Conservation (phyloP, 2,888 invertebrate species). For the Nineta flava region DNA sequence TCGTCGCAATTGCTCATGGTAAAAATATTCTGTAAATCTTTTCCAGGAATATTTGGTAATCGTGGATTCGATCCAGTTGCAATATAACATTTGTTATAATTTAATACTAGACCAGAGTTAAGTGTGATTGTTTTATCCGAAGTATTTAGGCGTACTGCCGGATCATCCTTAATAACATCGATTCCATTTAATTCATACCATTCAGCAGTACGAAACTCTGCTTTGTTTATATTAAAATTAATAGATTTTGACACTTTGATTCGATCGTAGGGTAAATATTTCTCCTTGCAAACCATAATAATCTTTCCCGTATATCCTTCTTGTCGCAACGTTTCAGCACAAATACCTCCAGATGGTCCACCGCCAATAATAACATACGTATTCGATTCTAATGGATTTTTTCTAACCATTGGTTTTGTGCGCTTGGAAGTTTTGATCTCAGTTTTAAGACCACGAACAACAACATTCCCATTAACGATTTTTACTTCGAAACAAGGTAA, state of each 20-base stretch:
- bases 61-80: conserved; percentile 72
- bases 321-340: conserved; percentile 82
- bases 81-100: conserved; percentile 60
- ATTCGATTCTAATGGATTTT: conserved; percentile 28
- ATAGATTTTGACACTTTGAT: conserved; percentile 79
- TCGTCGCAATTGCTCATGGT: conserved; percentile 63
- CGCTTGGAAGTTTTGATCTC: conserved; percentile 45
- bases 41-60: conserved; percentile 48
- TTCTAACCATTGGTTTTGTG: conserved; percentile 41
- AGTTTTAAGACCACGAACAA: conserved; percentile 46
- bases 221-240: conserved; percentile 47
- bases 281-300: conserved; percentile 66
- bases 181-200: conserved; percentile 68
- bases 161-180: conserved; percentile 50
- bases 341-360: conserved; percentile 73
- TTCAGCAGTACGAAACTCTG: conserved; percentile 50
- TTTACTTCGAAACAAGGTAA: conserved; percentile 75
- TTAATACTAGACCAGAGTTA: conserved; percentile 46
- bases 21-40: conserved; percentile 53
- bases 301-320: conserved; percentile 75
- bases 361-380: conserved; percentile 70
- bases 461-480: conserved; percentile 51
- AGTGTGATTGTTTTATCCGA: conserved; percentile 44
- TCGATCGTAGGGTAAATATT: conserved; percentile 77
- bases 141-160: conserved; percentile 51